Base-by-base conservation (phyloP, 2,888 invertebrate genomes). In the Philonicus albiceps region DNA sequence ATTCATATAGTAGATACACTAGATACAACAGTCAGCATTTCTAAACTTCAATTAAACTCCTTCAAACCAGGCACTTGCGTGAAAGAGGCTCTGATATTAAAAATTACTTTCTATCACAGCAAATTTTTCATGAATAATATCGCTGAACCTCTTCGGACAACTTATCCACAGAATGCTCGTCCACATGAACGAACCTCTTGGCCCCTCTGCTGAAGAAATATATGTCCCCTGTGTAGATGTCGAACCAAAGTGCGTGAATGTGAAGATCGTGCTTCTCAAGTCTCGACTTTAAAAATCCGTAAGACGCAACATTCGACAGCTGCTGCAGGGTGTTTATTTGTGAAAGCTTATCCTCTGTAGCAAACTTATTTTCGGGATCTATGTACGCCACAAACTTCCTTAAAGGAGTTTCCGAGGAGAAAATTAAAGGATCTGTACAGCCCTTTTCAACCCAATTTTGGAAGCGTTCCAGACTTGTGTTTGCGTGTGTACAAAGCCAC, bases 221-320 rank as follows among this genome's bases (percentile, higher is more conserved):
- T 90, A 99, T 97, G 91, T 98, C 98, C 0, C 98, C 99, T 0
- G 98, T 97, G 91, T 98, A 98, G 91, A 99, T 97, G 91, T 99
- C 99, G 91, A 99, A 98, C 99, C 99, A 99, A 55, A 99, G 93
- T 0, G 98, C 99, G 90, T 98, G 98, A 88, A 98, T 96, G 90
- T 97, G 97, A 72, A 98, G 93, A 91, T 97, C 95, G 89, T 97
- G 96, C 73, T 94, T 94, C 91, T 96, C 95, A 19, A 98, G 93
- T 1, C 97, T 95, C 88, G 95, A 95, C 90, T 96, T 96, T 53
- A 98, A 93, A 93, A 98, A 98, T 64, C 97, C 97, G 91, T 98
- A 98, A 16, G 97, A 98, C 2, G 98, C 97, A 76, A 98, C 95
- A 91, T 98, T 98, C 91, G 98, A 97, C 88, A 98, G 93, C 92